phyloP scores from a whole-genome alignment of 2,888 invertebrate genomes.

The Embidobia sp. region DNA sequence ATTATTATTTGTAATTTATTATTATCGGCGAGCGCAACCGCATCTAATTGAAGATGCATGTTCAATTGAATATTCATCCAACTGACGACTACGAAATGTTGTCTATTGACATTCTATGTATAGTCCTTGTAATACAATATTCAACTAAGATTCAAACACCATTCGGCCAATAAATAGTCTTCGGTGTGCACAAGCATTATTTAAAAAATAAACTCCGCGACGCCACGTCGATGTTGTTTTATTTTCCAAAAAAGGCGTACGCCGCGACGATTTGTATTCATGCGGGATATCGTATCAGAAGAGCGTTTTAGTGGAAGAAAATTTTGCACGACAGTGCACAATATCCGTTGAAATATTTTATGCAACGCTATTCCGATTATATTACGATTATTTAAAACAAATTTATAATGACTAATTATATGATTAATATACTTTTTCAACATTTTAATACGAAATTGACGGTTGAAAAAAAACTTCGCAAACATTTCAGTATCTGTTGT shows the following conservation, averaged over 20 bases:
- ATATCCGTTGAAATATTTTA: conserved; percentile 23
- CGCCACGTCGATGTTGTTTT: neutral
- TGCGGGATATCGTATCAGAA: conserved; percentile 34
- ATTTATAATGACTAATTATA: no score
- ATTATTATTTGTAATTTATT: conserved; percentile 18
- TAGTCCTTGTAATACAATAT: conserved; percentile 39
- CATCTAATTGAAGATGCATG: conserved; percentile 22
- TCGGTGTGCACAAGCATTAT: neutral
- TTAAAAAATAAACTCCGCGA: conserved; percentile 20
- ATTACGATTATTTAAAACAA: conserved; percentile 24
- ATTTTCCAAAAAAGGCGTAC: conserved; percentile 10
- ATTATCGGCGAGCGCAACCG: conserved; percentile 4
- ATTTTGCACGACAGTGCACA: conserved; percentile 3
- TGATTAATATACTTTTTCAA: no score
- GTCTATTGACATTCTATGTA: conserved; percentile 33
- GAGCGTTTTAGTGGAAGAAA: conserved; percentile 40
- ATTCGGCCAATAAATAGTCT: conserved; percentile 19
- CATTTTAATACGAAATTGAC: no score
- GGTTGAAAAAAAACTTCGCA: no score
- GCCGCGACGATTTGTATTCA: conserved; percentile 34
- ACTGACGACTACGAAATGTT: conserved; percentile 20
- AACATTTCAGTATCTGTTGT: no score
- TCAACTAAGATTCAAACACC: conserved; percentile 38
- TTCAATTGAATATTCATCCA: conserved; percentile 25
- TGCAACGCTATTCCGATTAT: conserved; percentile 8